A percentile compares a stretch with the other conserved stretches of the same genome.
These are phyloP conservation scores for Tadarida brasiliensis DNA, from an alignment of 2,797 vertebrate genomes.

Conservation along the genomic window DNA sequence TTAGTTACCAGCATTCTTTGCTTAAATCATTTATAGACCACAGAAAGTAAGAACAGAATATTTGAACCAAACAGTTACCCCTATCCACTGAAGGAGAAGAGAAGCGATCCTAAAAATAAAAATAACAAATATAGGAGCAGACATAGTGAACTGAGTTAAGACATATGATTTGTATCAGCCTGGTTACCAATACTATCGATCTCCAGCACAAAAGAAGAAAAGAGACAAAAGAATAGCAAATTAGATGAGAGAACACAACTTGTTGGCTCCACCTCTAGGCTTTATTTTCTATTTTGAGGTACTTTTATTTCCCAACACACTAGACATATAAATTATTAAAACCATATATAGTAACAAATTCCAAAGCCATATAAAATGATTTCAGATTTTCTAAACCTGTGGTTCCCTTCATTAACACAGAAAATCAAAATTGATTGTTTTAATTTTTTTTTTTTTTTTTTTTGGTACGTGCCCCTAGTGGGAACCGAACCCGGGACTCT, in stretches of 20 bases:
- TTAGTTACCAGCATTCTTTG: not conserved
- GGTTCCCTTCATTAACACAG: not conserved
- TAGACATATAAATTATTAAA: not conserved
- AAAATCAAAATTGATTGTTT: not conserved
- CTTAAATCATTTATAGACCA: not conserved
- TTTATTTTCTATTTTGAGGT: constrained; percentile 8
- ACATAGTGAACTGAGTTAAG: not conserved
- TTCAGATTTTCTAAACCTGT: constrained; percentile 13
- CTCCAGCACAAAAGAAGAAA: not conserved
- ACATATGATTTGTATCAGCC: too few relatives aligned
- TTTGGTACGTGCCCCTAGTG: too few relatives aligned
- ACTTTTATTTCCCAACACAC: not conserved
- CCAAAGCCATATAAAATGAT: not conserved
- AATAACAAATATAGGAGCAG: not conserved
- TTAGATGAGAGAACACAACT: not conserved
- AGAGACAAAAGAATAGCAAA: not conserved
- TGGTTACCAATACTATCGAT: not conserved
- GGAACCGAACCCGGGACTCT: too few relatives aligned
- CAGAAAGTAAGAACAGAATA: not conserved
- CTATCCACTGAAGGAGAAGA: not conserved
- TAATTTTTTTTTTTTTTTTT: too few relatives aligned
- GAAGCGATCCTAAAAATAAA: not conserved
- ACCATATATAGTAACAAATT: not conserved
- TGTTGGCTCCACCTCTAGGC: not conserved
- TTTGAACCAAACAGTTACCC: not conserved